Percentiles rank a stretch among this genome's conserved stretches.
Evolutionary conservation across 1,140 invertebrate genomes (phyloP).

Genomic region (Penaeus chinensis): DNA sequence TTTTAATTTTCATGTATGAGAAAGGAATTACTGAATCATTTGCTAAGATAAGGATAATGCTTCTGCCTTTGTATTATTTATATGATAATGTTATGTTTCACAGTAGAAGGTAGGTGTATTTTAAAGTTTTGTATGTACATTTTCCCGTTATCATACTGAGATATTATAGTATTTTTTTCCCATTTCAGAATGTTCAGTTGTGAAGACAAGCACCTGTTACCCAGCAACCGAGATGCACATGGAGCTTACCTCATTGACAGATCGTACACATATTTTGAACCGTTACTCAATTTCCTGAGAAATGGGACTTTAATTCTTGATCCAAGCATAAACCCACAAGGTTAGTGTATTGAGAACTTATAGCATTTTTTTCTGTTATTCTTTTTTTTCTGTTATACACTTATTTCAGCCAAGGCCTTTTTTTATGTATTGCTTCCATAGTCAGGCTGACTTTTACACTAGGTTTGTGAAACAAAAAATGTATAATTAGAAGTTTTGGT

Average conservation of each 20-base stretch:
- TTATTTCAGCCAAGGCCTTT: background rate
- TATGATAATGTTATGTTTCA: too few species aligned
- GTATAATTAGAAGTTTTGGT: too few species aligned
- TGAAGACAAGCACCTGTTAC: slow-evolving; percentile 75
- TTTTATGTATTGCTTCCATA: too few species aligned
- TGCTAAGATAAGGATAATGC: too few species aligned
- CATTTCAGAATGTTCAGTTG: slow-evolving; percentile 80
- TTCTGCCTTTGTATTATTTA: too few species aligned
- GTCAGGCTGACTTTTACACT: too few species aligned
- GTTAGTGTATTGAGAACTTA: slow-evolving; percentile 68
- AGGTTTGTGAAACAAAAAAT: too few species aligned
- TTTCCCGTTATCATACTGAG: background rate
- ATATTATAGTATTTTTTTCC: background rate
- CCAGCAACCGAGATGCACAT: slow-evolving; percentile 79
- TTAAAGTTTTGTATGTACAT: background rate
- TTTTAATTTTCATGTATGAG: too few species aligned
- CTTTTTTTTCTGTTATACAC: background rate
- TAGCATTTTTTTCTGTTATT: background rate
- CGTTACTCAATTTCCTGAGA: slow-evolving; percentile 95
- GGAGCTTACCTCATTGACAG: slow-evolving; percentile 96
- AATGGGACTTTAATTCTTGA: slow-evolving; percentile 95
- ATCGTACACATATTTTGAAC: slow-evolving; percentile 96
- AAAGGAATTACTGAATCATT: too few species aligned
- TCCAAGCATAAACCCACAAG: slow-evolving; percentile 87
- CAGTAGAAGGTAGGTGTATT: background rate